Percentiles rank a stretch among this genome's conserved stretches.
These are phyloP conservation scores for Okapia johnstoni DNA, from an alignment of 2,113 vertebrate species.

Conservation along the genomic window DNA sequence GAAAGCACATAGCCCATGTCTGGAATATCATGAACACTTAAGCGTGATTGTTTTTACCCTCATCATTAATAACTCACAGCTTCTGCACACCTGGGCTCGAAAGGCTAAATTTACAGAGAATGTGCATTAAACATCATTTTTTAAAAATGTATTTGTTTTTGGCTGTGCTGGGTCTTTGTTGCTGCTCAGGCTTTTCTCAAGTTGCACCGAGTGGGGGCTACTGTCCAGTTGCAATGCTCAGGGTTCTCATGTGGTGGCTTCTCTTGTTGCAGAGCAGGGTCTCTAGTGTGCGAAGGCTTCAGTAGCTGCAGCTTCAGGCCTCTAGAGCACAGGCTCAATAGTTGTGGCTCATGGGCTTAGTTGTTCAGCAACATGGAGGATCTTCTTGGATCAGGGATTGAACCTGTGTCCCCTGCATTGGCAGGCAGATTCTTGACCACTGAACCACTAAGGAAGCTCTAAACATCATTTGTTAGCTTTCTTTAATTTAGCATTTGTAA, in stretches of 20 bases:
- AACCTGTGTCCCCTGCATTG: not conserved
- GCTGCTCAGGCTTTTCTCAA: not conserved
- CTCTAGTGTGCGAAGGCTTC: not conserved
- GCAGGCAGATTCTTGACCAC: not conserved
- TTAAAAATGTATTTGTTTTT: not conserved
- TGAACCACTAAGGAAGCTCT: not conserved
- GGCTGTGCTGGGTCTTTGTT: not conserved
- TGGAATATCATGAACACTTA: not conserved
- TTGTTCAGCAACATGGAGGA: not conserved
- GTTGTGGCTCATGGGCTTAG: not conserved
- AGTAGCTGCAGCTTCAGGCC: not conserved
- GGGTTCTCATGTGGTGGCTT: accelerated
- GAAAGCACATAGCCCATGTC: not conserved
- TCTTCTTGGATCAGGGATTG: not conserved
- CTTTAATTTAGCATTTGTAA: not conserved
- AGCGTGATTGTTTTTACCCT: not conserved
- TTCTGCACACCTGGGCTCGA: not conserved
- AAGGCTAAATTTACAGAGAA: not conserved
- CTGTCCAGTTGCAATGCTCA: not conserved
- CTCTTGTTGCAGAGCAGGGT: not conserved
- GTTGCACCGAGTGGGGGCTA: not conserved
- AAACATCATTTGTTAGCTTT: not conserved
- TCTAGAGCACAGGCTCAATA: not conserved
- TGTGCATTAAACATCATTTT: not conserved
- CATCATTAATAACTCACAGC: not conserved